Base-by-base conservation (phyloP, 2,113 vertebrate genomes). In the Sigmodon hispidus region DNA sequence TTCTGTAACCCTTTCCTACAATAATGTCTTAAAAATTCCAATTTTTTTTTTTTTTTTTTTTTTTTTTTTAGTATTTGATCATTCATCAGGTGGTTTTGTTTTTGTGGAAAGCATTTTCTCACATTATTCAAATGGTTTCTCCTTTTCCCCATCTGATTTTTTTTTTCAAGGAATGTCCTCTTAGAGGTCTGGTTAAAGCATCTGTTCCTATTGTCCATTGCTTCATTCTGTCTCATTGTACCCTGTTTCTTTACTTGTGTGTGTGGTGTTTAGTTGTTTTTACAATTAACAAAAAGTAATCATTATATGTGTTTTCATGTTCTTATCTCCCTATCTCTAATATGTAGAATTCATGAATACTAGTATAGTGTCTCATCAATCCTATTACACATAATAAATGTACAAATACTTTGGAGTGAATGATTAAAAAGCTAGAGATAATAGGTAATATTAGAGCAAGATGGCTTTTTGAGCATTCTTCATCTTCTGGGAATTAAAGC, bases 291-390 rank as follows among this genome's bases (percentile, higher is more conserved):
- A 63, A 45, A 86, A 65, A 16, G 0, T 26, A 72, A 73, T 67
- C 87, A 84, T 85, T 69, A 85, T 85, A 22, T 29, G 26, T 94
- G 36, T n/a, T 94, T 59, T 45, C 17, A 67, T 91, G 70, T 90
- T 73, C n/a, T 75, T 52, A 11, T 29, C 50, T 80, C 10, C 50
- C 63, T 79, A 34, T 7, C 1, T 9, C 6, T 11, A 72, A 34
- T 45, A 80, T 40, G 19, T 57, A 52, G 77, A 43, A 22, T 31
- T 76, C 5, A 19, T 69, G 34, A 81, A 16, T 81, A 19, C 2
- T 89, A 15, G 2, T 85, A 17, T 16, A 69, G 11, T 77, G n/a
- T 50, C 55, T 86, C 52, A 76, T 4, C 79, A 55, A 40, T 52
- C 73, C 52, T 29, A 67, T 17, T 24, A 57, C 40, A 55, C 31